Evolutionary conservation across 2,888 invertebrate species (phyloP), one percentile per base, ranked within the genome.

Genomic region (Drosophila pegasa): DNA sequence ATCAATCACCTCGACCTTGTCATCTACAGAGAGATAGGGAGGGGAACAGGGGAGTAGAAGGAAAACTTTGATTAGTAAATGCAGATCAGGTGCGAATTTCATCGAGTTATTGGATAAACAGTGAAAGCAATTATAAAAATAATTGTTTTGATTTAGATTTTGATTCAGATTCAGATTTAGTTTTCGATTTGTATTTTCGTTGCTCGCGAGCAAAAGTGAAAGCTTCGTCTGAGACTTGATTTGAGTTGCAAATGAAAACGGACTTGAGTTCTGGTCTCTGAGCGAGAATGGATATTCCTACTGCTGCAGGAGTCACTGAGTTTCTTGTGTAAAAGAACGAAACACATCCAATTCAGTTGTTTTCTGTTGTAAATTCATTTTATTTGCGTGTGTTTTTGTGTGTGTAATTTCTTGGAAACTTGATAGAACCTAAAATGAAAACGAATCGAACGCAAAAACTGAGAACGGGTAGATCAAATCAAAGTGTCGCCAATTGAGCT

Each of bases 1-100:
- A 94, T 97, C 97, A 94, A 95, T 96, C 94, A 98, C 96, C 95
- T 97, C 97, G 94, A 98, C 97, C 94, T 96, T 95, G 94, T 96
- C 96, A 95, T 97, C 98, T 98, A 94, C 72, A 31, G 5, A 14
- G 1, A 14, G 18, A 27, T 3, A 43, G 29, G 27, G 41, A 20
- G 40, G 2, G 27, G 14, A 14, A 37, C 14, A 40, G 3, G 38
- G 25, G 25, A 22, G 31, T 41, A 35, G 22, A 22, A 3, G 43
- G 9, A 48, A n/a, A 7, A 5, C 2, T 16, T 45, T 25, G 18
- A 55, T 73, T 63, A 75, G 56, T 64, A 16, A 45, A 2, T 35
- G 12, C 2, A 16, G 7, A n/a, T 6, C 6, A 37, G 9, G 2
- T 20, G 18, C 0, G 2, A 47, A 3, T 7, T 43, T 60, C 25